Conservation (phyloP, 2,113 vertebrate species). For the Phalacrocorax brasilianus region DNA sequence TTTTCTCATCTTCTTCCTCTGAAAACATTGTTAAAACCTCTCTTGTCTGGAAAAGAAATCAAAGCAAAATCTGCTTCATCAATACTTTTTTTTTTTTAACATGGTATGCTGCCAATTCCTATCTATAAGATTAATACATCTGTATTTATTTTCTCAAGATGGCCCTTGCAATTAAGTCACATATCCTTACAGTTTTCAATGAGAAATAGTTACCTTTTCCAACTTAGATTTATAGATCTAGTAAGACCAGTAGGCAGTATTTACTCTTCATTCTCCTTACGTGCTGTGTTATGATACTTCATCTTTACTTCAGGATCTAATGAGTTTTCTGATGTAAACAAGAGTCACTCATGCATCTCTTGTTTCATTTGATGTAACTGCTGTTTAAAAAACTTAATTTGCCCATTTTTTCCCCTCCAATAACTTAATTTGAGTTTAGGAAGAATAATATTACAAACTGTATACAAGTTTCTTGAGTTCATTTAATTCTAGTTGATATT, state of each 20-base stretch:
- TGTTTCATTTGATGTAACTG: not conserved
- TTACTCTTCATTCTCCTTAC: not conserved
- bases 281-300: not conserved
- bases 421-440: not conserved
- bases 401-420: accelerated
- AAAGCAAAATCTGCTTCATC: not conserved
- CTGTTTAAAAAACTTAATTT: not conserved
- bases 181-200: not conserved
- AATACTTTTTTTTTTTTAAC: not conserved
- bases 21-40: not conserved
- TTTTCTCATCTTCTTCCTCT: not conserved
- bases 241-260: not conserved
- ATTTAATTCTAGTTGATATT: not conserved
- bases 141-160: not conserved
- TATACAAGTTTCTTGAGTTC: not conserved
- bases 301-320: not conserved
- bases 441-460: not conserved
- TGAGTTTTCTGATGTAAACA: not conserved
- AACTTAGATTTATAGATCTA: not conserved
- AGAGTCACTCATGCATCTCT: not conserved
- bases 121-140: not conserved
- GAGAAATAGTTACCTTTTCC: not conserved
- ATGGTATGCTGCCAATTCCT: not conserved
- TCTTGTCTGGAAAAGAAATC: not conserved
- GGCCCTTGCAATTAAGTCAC: not conserved